Conservation (phyloP, 2,797 vertebrate genomes). For the Alca torda region DNA sequence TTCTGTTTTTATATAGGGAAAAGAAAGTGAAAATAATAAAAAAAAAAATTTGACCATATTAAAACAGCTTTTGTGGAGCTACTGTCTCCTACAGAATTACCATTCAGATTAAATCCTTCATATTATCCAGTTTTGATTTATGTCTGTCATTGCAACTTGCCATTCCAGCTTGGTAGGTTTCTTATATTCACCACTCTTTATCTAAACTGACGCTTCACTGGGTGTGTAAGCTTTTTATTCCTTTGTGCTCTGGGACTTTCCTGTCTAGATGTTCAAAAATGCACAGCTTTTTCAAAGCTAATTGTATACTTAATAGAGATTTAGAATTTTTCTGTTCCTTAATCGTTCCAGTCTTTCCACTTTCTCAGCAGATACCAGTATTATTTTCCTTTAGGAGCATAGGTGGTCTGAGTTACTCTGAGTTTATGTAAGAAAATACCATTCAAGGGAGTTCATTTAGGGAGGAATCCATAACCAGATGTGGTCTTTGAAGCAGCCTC, state of each 20-base stretch:
- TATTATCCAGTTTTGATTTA: not conserved
- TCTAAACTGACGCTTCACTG: not conserved
- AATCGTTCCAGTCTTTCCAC: conserved; percentile 37
- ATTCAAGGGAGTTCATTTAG: not conserved
- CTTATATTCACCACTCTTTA: not conserved
- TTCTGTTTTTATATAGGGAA: not conserved
- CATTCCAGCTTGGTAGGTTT: conserved; percentile 17
- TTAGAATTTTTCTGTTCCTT: not conserved
- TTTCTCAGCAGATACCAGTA: conserved; percentile 1
- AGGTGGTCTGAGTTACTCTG: not conserved
- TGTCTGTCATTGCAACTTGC: not conserved
- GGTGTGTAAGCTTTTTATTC: not conserved
- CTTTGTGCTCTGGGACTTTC: not conserved
- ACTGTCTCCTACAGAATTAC: not conserved
- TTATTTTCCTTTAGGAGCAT: not conserved
- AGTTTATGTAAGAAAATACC: conserved; percentile 30
- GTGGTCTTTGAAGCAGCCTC: conserved; percentile 20
- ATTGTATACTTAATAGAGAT: not conserved
- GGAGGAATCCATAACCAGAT: conserved; percentile 19
- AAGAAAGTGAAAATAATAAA: not conserved
- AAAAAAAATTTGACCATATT: not conserved
- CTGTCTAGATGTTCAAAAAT: not conserved
- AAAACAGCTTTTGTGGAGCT: not conserved
- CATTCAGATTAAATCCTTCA: not conserved
- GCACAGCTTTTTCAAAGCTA: not conserved